Evolutionary conservation across 1,140 invertebrate genomes (phyloP), one percentile per base, ranked within the genome.

Genomic region (Drosophila pseudoananassae): DNA sequence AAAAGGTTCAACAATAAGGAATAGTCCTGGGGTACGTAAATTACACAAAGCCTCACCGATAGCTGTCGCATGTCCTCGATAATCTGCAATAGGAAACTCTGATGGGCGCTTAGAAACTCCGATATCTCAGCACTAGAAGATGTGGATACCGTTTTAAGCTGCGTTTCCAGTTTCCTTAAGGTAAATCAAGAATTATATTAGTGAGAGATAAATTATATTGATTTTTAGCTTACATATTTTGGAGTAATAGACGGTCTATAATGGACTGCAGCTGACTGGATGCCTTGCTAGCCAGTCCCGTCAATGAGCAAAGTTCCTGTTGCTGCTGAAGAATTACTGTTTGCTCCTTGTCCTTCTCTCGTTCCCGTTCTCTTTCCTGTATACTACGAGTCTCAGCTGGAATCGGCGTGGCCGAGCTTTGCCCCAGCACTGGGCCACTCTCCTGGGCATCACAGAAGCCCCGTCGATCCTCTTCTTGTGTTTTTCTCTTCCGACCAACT

Each of bases 51-150:
- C 43, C n/a, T 52, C 4, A 91, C 90, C 71, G 90, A 85, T 38
- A 91, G 66, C 46, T 89, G 85, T 5, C 90, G 72, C 90, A 91
- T 91, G 60, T 91, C 90, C 53, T 82, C 85, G 7, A 91, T 91
- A 15, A 91, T 91, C 33, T 89, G 78, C 51, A 90, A 51, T 17
- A 91, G 43, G 31, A 91, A 91, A 8, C 59, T 53, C 27, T 91
- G 90, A 74, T 91, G 90, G 9, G 81, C 76, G 33, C 77, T 89
- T 1, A 91, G 55, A 33, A 91, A 90, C 9, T 78, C 60, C 0
- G 83, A 78, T 23, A 91, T 85, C 69, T 91, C 68, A 3, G 78
- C 61, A 20, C 66, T 72, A 0, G 87, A 82, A 2, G 90, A 53
- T 2, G 58, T 89, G 12, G 76, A 38, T 12, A 91, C 47, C 33